Evolutionary conservation across 2,113 vertebrate genomes (phyloP).

Genomic region (Coreoperca whiteheadi): DNA sequence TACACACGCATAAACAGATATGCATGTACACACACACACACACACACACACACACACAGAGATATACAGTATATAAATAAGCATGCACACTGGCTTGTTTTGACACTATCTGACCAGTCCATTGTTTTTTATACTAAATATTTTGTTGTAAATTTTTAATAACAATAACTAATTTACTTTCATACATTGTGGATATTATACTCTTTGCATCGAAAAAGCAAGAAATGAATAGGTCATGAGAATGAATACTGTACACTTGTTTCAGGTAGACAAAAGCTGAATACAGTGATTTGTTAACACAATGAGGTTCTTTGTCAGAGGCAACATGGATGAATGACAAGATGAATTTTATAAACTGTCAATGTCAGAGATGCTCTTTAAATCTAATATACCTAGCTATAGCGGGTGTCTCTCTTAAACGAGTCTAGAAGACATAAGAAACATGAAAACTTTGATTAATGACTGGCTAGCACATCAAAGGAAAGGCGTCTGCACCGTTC

Average conservation of each 20-base stretch:
- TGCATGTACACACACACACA: not conserved
- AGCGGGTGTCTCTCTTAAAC: slow-evolving; percentile 15
- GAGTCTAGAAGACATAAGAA: slow-evolving; percentile 36
- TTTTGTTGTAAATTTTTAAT: not conserved
- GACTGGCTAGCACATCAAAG: slow-evolving; percentile 53
- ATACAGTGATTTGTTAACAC: not conserved
- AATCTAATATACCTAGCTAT: not conserved
- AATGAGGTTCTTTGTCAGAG: not conserved
- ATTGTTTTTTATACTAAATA: no score
- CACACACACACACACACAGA: not conserved
- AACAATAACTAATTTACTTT: not conserved
- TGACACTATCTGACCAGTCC: not conserved
- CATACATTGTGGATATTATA: not conserved
- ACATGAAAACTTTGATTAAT: slow-evolving; percentile 45
- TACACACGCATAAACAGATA: not conserved
- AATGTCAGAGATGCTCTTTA: not conserved
- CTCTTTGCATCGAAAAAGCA: not conserved
- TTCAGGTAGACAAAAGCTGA: not conserved
- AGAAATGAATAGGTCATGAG: not conserved
- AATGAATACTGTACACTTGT: not conserved
- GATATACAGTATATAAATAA: not conserved
- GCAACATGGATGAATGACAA: not conserved
- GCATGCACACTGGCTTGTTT: not conserved
- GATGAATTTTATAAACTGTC: not conserved
- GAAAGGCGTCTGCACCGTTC: slow-evolving; percentile 3